These are phyloP conservation scores for Sylvia atricapilla DNA, from an alignment of 2,113 vertebrate genomes.

Conservation along the genomic window DNA sequence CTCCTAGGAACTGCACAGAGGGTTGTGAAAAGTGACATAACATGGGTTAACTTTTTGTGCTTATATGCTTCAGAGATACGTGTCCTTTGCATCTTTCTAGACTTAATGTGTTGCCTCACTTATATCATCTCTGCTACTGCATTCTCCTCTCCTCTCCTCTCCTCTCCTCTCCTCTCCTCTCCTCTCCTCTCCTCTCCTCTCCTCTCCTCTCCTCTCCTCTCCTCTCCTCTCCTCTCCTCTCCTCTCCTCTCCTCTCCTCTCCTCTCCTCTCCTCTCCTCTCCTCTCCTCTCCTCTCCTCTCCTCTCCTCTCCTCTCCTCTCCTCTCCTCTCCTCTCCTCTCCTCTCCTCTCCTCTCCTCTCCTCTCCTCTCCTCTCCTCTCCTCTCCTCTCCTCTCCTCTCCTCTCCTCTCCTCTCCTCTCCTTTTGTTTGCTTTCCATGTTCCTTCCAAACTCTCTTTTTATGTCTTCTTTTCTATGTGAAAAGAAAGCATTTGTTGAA, in stretches of 20 bases:
- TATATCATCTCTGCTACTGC: not conserved
- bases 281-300: not conserved
- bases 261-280: not conserved
- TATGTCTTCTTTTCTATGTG: not conserved
- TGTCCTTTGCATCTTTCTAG: not conserved
- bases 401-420: not conserved
- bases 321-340: not conserved
- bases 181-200: too few relatives aligned
- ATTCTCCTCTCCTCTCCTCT: not conserved
- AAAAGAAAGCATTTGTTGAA: not conserved
- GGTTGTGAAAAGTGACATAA: not conserved
- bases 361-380: too few relatives aligned
- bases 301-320: too few relatives aligned
- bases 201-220: not conserved
- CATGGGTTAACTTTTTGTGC: not conserved
- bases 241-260: too few relatives aligned
- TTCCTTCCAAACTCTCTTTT: not conserved
- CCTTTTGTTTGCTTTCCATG: not conserved
- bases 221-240: not conserved
- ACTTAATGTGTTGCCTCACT: not conserved
- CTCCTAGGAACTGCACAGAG: not conserved
- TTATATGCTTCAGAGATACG: not conserved
- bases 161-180: not conserved
- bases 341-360: not conserved
- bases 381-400: not conserved